A percentile compares a stretch with the other conserved stretches of the same genome.
phyloP scores from a whole-genome alignment of 2,797 vertebrate species.

The Natrix natrix region DNA sequence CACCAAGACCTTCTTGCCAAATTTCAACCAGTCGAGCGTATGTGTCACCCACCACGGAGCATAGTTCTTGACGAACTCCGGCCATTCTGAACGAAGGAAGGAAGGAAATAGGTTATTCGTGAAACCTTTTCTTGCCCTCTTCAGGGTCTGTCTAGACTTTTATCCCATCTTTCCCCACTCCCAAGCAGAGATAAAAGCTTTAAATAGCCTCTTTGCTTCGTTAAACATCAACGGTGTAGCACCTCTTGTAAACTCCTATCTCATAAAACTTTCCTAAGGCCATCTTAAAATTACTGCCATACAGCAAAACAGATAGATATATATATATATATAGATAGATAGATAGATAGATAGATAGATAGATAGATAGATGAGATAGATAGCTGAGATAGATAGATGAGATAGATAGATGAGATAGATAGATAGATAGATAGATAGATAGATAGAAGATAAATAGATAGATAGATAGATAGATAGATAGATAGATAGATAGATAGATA shows the following conservation, averaged over 20 bases:
- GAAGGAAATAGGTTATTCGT: background rate
- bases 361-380: no score
- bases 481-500: no score
- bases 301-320: constrained; percentile 58
- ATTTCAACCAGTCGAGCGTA: constrained; percentile 92
- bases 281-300: constrained; percentile 69
- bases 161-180: constrained; percentile 59
- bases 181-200: constrained; percentile 42
- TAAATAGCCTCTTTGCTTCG: constrained; percentile 66
- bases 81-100: constrained; percentile 84
- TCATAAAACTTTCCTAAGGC: constrained; percentile 72
- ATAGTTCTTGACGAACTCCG: constrained; percentile 94
- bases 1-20: constrained; percentile 86
- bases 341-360: no score
- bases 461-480: no score
- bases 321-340: no score
- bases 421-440: no score
- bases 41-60: constrained; percentile 97
- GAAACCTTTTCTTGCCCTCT: background rate
- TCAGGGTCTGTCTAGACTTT: constrained; percentile 16
- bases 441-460: no score
- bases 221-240: constrained; percentile 71
- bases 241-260: constrained; percentile 74
- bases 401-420: no score
- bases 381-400: no score